Evolutionary conservation across 2,113 vertebrate genomes (phyloP), one percentile per base, ranked within the genome.

Genomic region (Psilopsiagon aurifrons): DNA sequence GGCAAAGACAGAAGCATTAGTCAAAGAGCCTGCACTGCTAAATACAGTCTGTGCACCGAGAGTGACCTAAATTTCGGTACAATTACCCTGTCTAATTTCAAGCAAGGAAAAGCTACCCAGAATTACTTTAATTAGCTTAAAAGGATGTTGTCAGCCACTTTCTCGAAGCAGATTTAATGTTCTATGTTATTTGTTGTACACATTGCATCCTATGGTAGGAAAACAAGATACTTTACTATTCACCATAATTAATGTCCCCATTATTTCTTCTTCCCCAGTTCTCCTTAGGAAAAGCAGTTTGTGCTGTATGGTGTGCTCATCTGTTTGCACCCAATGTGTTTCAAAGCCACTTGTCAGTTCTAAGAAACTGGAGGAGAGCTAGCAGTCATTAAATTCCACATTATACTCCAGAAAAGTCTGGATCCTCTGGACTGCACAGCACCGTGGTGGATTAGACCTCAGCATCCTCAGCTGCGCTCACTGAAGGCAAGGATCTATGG

Each of bases 81-180:
- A 96, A 96, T 95, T 95, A 96, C 77, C 57, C 66, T 96, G 88
- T 37, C 83, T 89, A 66, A 94, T 96, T 95, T 89, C 77, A 51
- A 84, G 91, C 52, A 82, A 92, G 92, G 68, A 88, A 95, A 94
- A 92, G 37, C 91, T 89, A 66, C 90, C 54, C 63, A 87, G 77
- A 89, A 96, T 95, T 95, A 91, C 86, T 86, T 96, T 94, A 94
- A 97, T 96, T 95, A 96, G 80, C 83, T 92, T 89, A 78, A 96
- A 92, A 90, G 59, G 88, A 81, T 71, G 86, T 69, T 88, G 80
- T 75, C 92, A 86, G 77, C 73, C 69, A 52, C 83, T 79, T 89
- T 94, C 90, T 86, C 2, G 0, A 44, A 84, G 88, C 51, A 78
- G 64, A 84, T 75, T 88, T 52, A 78, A 80, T 94, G 93, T 70